phyloP scores from a whole-genome alignment of 2,797 vertebrate species.

The Hemitrygon akajei region DNA sequence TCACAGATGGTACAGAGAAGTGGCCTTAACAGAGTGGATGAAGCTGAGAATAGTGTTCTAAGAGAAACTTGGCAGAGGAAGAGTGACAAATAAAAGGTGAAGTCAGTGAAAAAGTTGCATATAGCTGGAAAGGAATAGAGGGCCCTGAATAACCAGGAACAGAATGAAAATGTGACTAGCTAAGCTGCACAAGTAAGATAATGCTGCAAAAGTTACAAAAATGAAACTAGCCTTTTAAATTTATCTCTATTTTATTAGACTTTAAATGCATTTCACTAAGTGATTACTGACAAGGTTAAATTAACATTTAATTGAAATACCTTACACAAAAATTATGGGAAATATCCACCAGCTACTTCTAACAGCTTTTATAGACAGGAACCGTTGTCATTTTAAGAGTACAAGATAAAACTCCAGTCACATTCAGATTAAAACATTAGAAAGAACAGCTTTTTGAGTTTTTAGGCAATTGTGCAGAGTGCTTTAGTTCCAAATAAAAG shows the following conservation, averaged over 20 bases:
- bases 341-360: not conserved
- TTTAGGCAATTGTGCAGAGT: not conserved
- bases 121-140: not conserved
- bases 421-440: not conserved
- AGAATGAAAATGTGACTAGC: not conserved
- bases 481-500: not conserved
- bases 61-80: not conserved
- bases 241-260: not conserved
- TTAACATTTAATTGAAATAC: constrained; percentile 7
- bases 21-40: not conserved
- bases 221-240: not conserved
- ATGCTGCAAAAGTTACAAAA: not conserved
- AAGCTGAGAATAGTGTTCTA: not conserved
- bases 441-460: not conserved
- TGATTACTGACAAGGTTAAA: not conserved
- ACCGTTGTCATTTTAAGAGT: not conserved
- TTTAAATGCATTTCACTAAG: not conserved
- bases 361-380: not conserved
- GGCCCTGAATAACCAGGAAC: not conserved
- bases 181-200: not conserved
- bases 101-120: not conserved
- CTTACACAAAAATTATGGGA: not conserved
- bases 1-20: not conserved
- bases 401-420: not conserved
- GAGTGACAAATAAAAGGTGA: not conserved